These are phyloP conservation scores for Cepphus grylle DNA, from an alignment of 2,113 vertebrate genomes.

Conservation along the genomic window DNA sequence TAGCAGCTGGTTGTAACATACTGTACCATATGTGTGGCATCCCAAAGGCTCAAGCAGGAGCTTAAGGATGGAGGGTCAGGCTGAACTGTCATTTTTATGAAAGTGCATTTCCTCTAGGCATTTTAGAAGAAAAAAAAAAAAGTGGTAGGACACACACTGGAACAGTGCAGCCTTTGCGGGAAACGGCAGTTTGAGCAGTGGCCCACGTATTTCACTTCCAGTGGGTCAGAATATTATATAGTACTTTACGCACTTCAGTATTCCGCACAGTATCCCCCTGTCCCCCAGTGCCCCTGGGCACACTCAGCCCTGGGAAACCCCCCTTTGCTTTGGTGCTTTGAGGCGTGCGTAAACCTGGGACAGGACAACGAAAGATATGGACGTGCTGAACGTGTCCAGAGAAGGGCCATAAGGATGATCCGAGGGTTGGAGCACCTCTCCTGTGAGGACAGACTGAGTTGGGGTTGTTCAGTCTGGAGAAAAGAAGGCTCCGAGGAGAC, in stretches of 20 bases:
- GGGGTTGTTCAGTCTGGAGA: too few relatives aligned
- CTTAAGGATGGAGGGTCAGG: background rate
- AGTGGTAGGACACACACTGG: background rate
- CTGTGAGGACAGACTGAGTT: too few relatives aligned
- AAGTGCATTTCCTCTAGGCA: background rate
- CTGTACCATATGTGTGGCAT: background rate
- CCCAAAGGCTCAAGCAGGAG: background rate
- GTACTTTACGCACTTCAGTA: background rate
- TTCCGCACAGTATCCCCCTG: background rate
- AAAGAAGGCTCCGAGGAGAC: too few relatives aligned
- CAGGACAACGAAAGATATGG: background rate
- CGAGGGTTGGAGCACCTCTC: too few relatives aligned
- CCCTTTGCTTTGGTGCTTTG: background rate
- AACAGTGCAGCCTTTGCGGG: background rate
- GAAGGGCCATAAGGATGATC: too few relatives aligned
- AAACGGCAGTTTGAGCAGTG: background rate
- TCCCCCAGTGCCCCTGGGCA: fast-evolving
- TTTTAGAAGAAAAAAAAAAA: constrained; percentile 8
- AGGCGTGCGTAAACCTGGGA: background rate
- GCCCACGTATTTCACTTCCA: background rate
- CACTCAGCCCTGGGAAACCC: background rate
- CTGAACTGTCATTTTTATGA: background rate
- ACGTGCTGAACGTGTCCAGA: too few relatives aligned
- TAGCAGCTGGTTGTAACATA: constrained; percentile 8
- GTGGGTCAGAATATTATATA: background rate